Base-by-base conservation (phyloP, 2,113 vertebrate species). In the Melanotaenia duboulayi region DNA sequence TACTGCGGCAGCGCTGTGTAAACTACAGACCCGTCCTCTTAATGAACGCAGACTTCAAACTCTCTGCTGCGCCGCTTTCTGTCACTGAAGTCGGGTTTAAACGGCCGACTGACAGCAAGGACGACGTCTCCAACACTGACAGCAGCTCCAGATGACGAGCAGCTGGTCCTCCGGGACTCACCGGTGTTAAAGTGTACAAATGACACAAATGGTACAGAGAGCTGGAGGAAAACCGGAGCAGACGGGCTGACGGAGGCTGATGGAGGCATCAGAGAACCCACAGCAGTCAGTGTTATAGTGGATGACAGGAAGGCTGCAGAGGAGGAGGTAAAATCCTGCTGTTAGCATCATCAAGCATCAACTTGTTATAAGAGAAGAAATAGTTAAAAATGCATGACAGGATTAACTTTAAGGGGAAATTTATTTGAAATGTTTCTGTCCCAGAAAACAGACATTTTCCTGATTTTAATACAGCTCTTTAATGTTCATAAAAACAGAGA, bases 111-210 rank as follows among this genome's bases (percentile, higher is more conserved):
- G 64, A 80, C 73, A 37, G 76, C 20, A 23, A 42, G 1, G 32
- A 1, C 9, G 20, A 11, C 35, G 25, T 60, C 71, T 40, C 57
- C 32, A 9, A 35, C 32, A 35, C 32, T 72, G 71, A 80, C 56
- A 37, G 73, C 14, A 39, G 44, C 40, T 70, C 57, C 6, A 22
- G 16, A n/a, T 86, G 88, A 84, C 24, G 76, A 81, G 74, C 80
- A 61, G 85, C 59, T 25, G 19, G 0, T 76, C 81, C 67, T n/a
- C 64, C 17, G 80, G 75, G 84, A 76, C 25, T 16, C 74, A 7
- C 7, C 46, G 11, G 75, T 76, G 90, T 82, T 91, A 91, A 90
- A 86, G 82, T 73, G 77, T 20, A 76, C 61, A 76, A 89, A 86
- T 81, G 71, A 42, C 39, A 13, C 39, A 42, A 42, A 13, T 2